phyloP scores from a whole-genome alignment of 2,888 invertebrate genomes.

The Bellardia bayeri region DNA sequence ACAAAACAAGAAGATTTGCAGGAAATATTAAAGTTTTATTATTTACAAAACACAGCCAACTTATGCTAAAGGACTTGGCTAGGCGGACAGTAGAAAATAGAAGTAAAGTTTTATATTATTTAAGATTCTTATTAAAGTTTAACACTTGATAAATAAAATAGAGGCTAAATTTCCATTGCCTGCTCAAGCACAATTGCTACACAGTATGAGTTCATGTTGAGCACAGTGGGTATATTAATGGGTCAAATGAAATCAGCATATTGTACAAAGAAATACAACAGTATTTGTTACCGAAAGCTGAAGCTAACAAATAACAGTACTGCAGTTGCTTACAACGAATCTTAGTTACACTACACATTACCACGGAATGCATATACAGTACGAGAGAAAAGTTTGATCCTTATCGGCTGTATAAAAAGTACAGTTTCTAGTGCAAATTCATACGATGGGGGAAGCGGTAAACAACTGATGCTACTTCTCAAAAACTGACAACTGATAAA shows the following conservation, averaged over 20 bases:
- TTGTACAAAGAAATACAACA: background rate
- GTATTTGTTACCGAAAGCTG: no score
- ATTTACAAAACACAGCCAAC: background rate
- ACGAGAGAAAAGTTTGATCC: no score
- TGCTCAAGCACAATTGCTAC: background rate
- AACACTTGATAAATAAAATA: background rate
- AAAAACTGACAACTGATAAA: no score
- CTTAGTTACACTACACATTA: no score
- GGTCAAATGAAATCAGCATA: conserved; percentile 21
- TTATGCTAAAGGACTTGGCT: background rate
- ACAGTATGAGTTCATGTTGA: conserved; percentile 15
- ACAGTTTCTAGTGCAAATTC: no score
- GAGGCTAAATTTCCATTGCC: background rate
- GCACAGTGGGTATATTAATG: conserved; percentile 17
- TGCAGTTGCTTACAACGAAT: no score
- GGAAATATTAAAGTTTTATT: background rate
- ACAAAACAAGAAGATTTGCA: background rate
- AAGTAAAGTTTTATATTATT: no score
- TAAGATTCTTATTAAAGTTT: background rate
- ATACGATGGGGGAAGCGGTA: background rate
- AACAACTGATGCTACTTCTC: background rate
- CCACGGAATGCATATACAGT: no score
- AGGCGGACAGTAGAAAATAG: no score
- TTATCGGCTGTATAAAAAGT: no score
- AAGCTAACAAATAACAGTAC: no score